phyloP scores from a whole-genome alignment of 2,113 vertebrate genomes.

The Chunga burmeisteri region DNA sequence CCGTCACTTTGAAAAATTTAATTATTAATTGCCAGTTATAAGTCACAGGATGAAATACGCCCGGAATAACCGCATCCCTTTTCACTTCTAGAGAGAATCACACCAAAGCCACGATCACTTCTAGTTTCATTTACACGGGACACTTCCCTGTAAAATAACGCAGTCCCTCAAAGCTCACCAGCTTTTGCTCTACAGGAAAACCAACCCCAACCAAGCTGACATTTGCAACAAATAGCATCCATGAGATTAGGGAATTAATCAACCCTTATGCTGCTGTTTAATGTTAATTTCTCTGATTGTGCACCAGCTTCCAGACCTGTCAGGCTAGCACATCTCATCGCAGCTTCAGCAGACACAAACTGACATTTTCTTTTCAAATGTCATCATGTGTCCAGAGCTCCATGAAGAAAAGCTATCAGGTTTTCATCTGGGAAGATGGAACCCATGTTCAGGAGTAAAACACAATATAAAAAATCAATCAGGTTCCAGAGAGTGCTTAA shows the following conservation, averaged over 20 bases:
- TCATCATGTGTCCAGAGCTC: not conserved
- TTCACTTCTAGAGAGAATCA: not conserved
- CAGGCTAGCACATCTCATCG: not conserved
- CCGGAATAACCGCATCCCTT: not conserved
- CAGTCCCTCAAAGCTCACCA: not conserved
- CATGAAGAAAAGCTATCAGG: not conserved
- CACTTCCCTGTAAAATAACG: not conserved
- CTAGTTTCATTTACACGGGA: not conserved
- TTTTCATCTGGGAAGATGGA: not conserved
- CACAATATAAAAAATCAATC: not conserved
- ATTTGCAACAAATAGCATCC: not conserved
- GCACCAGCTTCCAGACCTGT: not conserved
- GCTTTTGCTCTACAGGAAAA: not conserved
- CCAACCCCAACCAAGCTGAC: not conserved
- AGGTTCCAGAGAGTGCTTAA: not conserved
- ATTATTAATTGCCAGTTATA: not conserved
- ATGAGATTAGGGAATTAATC: not conserved
- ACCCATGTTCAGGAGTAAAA: not conserved
- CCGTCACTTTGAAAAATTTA: not conserved
- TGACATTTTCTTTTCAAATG: not conserved
- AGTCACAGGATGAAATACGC: not conserved
- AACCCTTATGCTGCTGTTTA: accelerated
- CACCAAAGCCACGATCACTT: not conserved
- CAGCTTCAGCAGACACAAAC: not conserved
- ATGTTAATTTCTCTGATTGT: not conserved